Conservation (phyloP, 2,888 invertebrate species). For the Eupithecia abbreviata region DNA sequence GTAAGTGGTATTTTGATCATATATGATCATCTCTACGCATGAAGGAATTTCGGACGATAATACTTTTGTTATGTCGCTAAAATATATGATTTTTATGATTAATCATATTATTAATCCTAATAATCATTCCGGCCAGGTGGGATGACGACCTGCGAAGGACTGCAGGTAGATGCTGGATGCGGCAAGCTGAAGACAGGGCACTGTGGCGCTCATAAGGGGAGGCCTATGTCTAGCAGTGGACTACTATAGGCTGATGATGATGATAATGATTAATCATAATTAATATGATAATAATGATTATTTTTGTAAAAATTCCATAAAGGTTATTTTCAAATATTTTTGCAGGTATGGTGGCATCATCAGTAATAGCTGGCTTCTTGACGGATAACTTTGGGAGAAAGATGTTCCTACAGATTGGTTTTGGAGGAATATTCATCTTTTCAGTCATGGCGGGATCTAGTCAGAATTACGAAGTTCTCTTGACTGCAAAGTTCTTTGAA, state of each 20-base stretch:
- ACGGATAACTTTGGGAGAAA: constrained; percentile 70
- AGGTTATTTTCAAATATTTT: constrained; percentile 21
- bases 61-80: neutral
- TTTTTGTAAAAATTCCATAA: neutral
- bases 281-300: neutral
- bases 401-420: constrained; percentile 60
- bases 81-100: neutral
- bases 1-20: neutral
- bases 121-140: no score
- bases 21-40: neutral
- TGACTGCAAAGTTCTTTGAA: constrained; percentile 62
- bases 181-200: no score
- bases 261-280: no score
- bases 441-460: constrained; percentile 61
- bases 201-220: no score
- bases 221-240: no score
- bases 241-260: no score
- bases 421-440: constrained; percentile 60
- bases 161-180: no score
- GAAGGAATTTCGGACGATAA: neutral
- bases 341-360: constrained; percentile 65
- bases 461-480: constrained; percentile 61
- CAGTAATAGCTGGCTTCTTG: constrained; percentile 65
- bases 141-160: no score
- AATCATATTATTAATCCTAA: no score